Evolutionary conservation across 2,888 invertebrate genomes (phyloP).

Genomic region (Cosmia trapezina): DNA sequence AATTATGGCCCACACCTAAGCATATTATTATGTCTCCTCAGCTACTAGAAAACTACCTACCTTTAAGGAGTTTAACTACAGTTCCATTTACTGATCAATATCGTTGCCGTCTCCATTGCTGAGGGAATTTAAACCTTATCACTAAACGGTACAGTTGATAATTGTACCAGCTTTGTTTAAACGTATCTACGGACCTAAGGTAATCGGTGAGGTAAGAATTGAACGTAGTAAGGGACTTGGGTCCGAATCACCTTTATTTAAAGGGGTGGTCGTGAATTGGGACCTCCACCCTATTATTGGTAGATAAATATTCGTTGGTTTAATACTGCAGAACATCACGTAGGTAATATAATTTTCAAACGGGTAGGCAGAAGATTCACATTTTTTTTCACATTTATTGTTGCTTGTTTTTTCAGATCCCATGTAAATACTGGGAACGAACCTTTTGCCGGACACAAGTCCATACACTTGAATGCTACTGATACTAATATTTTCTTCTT

Average conservation of each 20-base stretch:
- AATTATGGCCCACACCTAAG: background rate
- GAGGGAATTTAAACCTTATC: slow-evolving; percentile 17
- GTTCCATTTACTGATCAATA: slow-evolving; percentile 60
- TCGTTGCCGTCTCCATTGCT: slow-evolving; percentile 4
- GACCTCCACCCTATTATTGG: background rate
- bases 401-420: background rate
- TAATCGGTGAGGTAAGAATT: slow-evolving; percentile 45
- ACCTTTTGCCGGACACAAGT: too few species aligned
- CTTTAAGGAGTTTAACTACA: slow-evolving; percentile 42
- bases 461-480: background rate
- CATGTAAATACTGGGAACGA: background rate
- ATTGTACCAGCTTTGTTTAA: background rate
- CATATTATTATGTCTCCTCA: slow-evolving; percentile 10
- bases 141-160: slow-evolving; percentile 8
- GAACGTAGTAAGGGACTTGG: slow-evolving; percentile 37
- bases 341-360: too few species aligned
- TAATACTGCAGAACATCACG: background rate
- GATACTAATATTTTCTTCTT: background rate
- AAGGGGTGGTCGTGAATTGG: slow-evolving; percentile 11
- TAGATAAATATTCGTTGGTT: background rate
- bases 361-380: background rate
- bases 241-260: slow-evolving; percentile 39
- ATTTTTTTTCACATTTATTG: too few species aligned
- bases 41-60: slow-evolving; percentile 25
- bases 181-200: slow-evolving; percentile 27